These are phyloP conservation scores for Sphenodon punctatus DNA, from an alignment of 2,797 vertebrate species.

Conservation along the genomic window DNA sequence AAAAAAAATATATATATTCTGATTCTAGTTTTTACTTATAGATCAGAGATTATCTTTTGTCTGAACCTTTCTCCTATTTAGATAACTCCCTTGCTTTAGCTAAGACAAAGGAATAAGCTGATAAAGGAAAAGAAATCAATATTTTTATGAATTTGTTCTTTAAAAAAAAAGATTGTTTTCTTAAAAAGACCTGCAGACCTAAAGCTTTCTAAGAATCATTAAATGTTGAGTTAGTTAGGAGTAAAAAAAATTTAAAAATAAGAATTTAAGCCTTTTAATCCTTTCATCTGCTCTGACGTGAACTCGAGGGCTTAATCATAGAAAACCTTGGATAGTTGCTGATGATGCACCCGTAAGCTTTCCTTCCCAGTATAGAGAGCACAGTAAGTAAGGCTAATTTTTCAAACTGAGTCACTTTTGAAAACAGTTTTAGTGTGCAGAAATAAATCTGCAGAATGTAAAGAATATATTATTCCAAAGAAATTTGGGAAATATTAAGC, in stretches of 20 bases:
- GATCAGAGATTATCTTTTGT: not conserved
- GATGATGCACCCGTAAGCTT: conserved; percentile 42
- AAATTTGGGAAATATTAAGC: conserved; percentile 15
- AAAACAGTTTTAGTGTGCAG: conserved; percentile 42
- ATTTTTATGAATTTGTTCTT: not conserved
- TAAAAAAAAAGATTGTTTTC: not conserved
- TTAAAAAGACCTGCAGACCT: conserved; percentile 17
- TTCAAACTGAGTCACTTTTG: conserved; percentile 59
- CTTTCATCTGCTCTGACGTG: conserved; percentile 54
- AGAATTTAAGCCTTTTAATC: conserved; percentile 55
- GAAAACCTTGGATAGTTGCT: conserved; percentile 46
- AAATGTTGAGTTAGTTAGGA: conserved; percentile 55
- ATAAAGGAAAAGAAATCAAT: not conserved
- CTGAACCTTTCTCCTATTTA: fast-evolving
- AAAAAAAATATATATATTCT: not conserved
- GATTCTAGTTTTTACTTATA: not conserved
- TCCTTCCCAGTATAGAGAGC: conserved; percentile 26
- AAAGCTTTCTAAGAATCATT: conserved; percentile 55
- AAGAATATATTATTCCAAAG: conserved; percentile 53
- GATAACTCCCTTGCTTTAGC: not conserved
- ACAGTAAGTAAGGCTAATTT: conserved; percentile 48
- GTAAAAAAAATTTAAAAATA: conserved; percentile 22
- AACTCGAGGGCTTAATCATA: conserved; percentile 54
- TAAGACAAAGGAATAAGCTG: not conserved
- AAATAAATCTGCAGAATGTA: conserved; percentile 47